These are phyloP conservation scores for Cantharis nigra DNA, from an alignment of 2,888 invertebrate species.

Conservation along the genomic window DNA sequence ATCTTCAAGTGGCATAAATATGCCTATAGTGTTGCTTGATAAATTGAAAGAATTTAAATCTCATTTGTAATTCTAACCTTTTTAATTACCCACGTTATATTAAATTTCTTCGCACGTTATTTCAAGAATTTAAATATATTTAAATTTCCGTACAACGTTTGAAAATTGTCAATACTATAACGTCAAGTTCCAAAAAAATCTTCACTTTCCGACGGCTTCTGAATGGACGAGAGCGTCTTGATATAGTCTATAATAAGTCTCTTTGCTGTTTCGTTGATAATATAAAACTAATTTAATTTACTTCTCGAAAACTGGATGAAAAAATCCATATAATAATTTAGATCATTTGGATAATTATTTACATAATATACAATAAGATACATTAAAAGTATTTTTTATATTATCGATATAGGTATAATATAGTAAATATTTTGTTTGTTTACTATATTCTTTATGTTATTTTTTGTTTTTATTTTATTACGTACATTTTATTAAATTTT, in stretches of 20 bases:
- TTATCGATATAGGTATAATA: too few species aligned
- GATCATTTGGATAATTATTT: too few species aligned
- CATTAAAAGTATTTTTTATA: too few species aligned
- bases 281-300: background rate
- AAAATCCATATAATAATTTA: background rate
- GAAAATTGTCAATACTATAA: background rate
- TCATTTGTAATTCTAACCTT: background rate
- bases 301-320: background rate
- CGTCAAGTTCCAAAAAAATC: background rate
- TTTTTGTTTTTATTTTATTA: too few species aligned
- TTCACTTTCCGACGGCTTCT: background rate
- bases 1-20: background rate
- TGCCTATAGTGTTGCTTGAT: background rate
- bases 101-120: background rate
- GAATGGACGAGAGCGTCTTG: background rate
- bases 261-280: background rate
- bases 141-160: background rate
- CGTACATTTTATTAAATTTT: too few species aligned
- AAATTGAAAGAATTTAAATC: background rate
- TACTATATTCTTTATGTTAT: too few species aligned
- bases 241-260: too few species aligned
- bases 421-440: too few species aligned
- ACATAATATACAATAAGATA: too few species aligned
- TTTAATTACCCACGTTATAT: background rate
- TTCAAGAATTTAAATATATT: background rate